Base-by-base conservation (phyloP, 2,797 vertebrate species). In the Fistularia tabacaria region DNA sequence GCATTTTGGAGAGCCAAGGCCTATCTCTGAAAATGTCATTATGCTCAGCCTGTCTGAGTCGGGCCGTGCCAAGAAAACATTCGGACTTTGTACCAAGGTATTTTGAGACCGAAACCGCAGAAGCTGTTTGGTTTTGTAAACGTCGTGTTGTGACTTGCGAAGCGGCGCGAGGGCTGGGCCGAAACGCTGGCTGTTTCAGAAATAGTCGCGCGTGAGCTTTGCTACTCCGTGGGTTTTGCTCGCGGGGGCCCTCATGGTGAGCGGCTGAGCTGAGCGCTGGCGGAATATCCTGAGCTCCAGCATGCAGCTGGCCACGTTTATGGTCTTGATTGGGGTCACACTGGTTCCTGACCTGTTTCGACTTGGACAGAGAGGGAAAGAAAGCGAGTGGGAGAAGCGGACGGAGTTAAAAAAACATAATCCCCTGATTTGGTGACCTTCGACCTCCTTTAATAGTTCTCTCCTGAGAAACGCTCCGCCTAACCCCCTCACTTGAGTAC, bases 11-110 rank as follows among this genome's bases (percentile, higher is more conserved):
- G 82, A 84, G 88, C 83, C 77, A 76, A 79, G 61, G 85, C 79
- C 85, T 88, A 88, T 88, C 88, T 87, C 89, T 90, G 90, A 90
- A 90, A 90, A 90, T 92, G 86, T 90, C 89, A 92, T 91, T 92
- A 90, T 85, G 72, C 82, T 82, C 70, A 69, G 84, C 74, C 83
- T 39, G 83, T 79, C 80, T 76, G 82, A 74, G 66, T 69, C 64
- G n/a, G 49, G 49, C 62, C 36, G 5, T 81, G 86, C 90, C 90
- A 90, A 90, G 85, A 90, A 88, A 87, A 88, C 80, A 79, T 82
- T 88, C 76, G 68, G 85, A 87, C 85, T 87, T 84, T 81, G 84
- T 82, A 78, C 83, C 83, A 69, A 85, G 88, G 88, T 92, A 91
- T 92, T 92, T 92, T 87, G 85, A 85, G 88, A 73, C 81, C 38